These are phyloP conservation scores for Phania funesta DNA, from an alignment of 2,888 invertebrate species.

Conservation along the genomic window DNA sequence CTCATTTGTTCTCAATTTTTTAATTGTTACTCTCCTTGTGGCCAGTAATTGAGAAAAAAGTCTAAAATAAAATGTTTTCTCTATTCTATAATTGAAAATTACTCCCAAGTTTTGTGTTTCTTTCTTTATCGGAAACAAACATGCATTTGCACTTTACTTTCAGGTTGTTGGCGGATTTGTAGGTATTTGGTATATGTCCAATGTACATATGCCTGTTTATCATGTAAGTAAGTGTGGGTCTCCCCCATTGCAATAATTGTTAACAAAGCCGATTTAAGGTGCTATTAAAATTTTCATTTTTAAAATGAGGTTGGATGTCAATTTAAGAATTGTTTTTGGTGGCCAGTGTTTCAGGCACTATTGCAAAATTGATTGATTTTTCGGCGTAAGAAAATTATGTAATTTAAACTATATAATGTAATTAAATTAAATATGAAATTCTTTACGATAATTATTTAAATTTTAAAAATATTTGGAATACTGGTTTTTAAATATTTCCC, in stretches of 20 bases:
- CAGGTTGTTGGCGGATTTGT: background rate
- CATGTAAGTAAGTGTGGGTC: background rate
- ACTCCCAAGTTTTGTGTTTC: constrained; percentile 8
- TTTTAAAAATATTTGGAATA: too few species aligned
- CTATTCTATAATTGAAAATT: constrained; percentile 33
- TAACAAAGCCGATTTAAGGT: constrained; percentile 46
- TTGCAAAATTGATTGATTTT: constrained; percentile 32
- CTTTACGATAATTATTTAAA: too few species aligned
- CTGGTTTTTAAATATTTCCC: background rate
- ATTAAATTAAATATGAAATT: too few species aligned
- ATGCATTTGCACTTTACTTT: constrained; percentile 50
- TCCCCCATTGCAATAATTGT: constrained; percentile 28
- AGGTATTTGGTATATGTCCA: too few species aligned
- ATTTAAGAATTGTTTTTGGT: constrained; percentile 6
- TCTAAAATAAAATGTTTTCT: constrained; percentile 14
- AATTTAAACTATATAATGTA: background rate
- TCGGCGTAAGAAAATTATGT: background rate
- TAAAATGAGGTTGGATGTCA: constrained; percentile 10
- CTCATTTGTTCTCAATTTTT: background rate
- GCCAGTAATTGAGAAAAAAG: background rate
- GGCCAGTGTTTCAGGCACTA: constrained; percentile 1
- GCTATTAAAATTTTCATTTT: constrained; percentile 11
- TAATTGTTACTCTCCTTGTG: too few species aligned
- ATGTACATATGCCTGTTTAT: background rate
- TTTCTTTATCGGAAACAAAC: constrained; percentile 8